These are phyloP conservation scores for Diceros bicornis DNA, from an alignment of 2,797 vertebrate genomes.

Conservation along the genomic window DNA sequence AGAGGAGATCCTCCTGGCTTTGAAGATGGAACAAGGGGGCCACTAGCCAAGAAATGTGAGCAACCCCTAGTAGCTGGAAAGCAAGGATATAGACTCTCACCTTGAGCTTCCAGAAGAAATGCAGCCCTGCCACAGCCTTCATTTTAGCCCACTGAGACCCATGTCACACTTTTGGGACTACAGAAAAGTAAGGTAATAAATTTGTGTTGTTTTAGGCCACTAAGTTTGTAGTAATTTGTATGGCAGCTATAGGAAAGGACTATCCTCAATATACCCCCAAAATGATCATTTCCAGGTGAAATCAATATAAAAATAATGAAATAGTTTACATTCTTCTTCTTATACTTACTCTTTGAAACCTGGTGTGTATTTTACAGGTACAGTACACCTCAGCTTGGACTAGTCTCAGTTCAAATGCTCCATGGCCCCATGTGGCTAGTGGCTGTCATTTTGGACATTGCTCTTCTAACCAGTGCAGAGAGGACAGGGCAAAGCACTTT, in stretches of 20 bases:
- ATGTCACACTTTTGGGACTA: not conserved
- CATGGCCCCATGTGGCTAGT: not conserved
- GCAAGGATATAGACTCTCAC: not conserved
- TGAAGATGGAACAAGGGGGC: not conserved
- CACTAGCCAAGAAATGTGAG: not conserved
- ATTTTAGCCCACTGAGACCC: not conserved
- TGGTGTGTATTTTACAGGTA: not conserved
- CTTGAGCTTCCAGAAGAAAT: not conserved
- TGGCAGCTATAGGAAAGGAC: not conserved
- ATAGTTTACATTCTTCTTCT: not conserved
- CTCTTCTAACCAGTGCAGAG: not conserved
- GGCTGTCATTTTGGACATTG: not conserved
- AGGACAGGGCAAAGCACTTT: not conserved
- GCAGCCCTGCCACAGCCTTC: not conserved
- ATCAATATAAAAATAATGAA: not conserved
- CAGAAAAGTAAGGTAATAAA: not conserved
- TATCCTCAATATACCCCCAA: not conserved
- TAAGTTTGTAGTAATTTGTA: not conserved
- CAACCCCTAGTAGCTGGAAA: not conserved
- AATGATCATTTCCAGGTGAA: conserved; percentile 6
- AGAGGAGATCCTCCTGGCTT: not conserved
- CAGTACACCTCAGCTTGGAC: not conserved
- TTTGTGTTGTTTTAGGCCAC: not conserved
- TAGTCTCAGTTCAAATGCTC: not conserved
- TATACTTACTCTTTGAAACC: not conserved